phyloP scores from a whole-genome alignment of 2,888 invertebrate species.

The Hyposoter didymator region DNA sequence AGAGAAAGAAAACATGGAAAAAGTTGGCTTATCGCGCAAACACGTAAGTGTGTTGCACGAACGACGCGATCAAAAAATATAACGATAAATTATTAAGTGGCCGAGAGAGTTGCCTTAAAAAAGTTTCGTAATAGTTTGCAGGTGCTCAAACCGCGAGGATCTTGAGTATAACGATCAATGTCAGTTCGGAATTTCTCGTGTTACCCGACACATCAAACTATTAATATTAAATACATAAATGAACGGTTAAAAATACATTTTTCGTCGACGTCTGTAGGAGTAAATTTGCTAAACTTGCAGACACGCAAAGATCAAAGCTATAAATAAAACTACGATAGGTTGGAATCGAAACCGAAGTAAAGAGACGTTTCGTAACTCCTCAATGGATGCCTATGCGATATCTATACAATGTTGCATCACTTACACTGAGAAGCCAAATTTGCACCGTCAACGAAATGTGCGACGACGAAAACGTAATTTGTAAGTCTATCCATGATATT shows the following conservation, averaged over 20 bases:
- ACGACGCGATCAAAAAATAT: constrained; percentile 46
- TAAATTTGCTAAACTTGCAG: neutral
- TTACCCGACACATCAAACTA: neutral
- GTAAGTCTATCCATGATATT: too few relatives aligned
- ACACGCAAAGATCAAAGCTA: neutral
- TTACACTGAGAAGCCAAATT: neutral
- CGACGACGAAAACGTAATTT: too few relatives aligned
- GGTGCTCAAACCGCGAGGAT: neutral
- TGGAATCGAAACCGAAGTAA: neutral
- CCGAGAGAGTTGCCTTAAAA: neutral
- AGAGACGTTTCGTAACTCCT: neutral
- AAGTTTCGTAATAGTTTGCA: constrained; percentile 44
- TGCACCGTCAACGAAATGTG: too few relatives aligned
- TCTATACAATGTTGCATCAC: neutral
- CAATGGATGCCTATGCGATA: neutral
- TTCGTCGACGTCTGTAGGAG: neutral
- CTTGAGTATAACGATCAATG: constrained; percentile 3
- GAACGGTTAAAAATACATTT: neutral
- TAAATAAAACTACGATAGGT: neutral
- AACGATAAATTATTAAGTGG: constrained; percentile 44
- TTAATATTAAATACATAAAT: neutral
- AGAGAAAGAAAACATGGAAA: neutral
- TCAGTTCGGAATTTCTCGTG: neutral
- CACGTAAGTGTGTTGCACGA: constrained; percentile 26
- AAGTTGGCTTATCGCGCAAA: constrained; percentile 12